phyloP scores from a whole-genome alignment of 2,888 invertebrate species.

The Lycia hirtaria region DNA sequence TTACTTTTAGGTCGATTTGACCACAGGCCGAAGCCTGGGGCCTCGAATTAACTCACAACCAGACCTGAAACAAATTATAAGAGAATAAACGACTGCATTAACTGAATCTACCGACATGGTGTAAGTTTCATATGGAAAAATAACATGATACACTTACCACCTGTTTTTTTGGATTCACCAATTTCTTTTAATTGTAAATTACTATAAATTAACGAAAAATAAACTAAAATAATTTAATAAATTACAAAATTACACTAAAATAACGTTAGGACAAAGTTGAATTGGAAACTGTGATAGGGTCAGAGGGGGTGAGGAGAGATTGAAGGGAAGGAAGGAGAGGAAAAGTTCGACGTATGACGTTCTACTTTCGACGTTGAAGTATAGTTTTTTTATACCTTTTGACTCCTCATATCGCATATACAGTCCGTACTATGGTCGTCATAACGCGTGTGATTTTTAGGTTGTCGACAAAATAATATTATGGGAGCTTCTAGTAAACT shows the following conservation, averaged over 20 bases:
- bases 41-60: constrained; percentile 48
- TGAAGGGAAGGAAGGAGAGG: constrained; percentile 35
- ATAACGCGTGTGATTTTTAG: too few relatives aligned
- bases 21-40: constrained; percentile 82
- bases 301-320: constrained; percentile 51
- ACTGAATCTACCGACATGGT: constrained; percentile 58
- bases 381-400: not conserved
- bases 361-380: not conserved
- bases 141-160: constrained; percentile 59
- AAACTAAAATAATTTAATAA: constrained; percentile 75
- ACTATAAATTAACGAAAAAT: constrained; percentile 62
- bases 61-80: constrained; percentile 59
- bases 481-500: too few relatives aligned
- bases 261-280: constrained; percentile 68
- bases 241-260: constrained; percentile 64
- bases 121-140: constrained; percentile 50
- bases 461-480: too few relatives aligned
- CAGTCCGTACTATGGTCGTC: too few relatives aligned
- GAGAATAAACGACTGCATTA: constrained; percentile 20
- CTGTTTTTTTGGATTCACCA: constrained; percentile 48
- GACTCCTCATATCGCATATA: too few relatives aligned
- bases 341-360: too few relatives aligned
- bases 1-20: constrained; percentile 48
- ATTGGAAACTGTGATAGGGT: constrained; percentile 57
- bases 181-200: constrained; percentile 52